Conservation (phyloP, 2,888 invertebrate species). For the Mellilla xanthometata region DNA sequence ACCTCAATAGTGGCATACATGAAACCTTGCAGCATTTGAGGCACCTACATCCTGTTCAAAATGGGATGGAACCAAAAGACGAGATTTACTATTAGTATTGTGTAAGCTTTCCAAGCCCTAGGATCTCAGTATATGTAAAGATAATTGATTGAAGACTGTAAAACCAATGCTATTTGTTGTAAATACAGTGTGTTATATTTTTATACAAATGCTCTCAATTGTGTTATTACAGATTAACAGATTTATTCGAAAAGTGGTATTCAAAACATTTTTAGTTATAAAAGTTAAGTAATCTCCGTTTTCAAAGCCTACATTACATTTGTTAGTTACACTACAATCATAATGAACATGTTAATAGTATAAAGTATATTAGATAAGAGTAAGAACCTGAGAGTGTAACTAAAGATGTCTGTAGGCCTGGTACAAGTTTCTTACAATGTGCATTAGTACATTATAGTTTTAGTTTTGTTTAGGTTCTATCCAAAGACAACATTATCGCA, state of each 20-base stretch:
- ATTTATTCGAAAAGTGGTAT: constrained; percentile 25
- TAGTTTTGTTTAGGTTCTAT: no score
- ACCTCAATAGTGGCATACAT: constrained; percentile 59
- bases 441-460: no score
- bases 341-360: no score
- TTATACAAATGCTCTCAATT: no score
- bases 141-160: background rate
- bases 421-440: no score
- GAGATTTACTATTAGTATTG: constrained; percentile 42
- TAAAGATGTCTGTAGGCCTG: no score
- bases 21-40: constrained; percentile 55
- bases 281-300: constrained; percentile 14
- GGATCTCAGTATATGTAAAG: constrained; percentile 8
- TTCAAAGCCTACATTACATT: background rate
- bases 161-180: no score
- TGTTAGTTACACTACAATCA: no score
- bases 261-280: constrained; percentile 19
- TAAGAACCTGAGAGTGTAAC: no score
- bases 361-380: no score
- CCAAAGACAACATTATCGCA: no score
- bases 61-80: constrained; percentile 48
- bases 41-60: constrained; percentile 42
- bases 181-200: background rate
- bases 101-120: constrained; percentile 7
- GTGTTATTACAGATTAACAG: no score